Conservation (phyloP, 2,113 vertebrate genomes). For the Amphiprion ocellaris region DNA sequence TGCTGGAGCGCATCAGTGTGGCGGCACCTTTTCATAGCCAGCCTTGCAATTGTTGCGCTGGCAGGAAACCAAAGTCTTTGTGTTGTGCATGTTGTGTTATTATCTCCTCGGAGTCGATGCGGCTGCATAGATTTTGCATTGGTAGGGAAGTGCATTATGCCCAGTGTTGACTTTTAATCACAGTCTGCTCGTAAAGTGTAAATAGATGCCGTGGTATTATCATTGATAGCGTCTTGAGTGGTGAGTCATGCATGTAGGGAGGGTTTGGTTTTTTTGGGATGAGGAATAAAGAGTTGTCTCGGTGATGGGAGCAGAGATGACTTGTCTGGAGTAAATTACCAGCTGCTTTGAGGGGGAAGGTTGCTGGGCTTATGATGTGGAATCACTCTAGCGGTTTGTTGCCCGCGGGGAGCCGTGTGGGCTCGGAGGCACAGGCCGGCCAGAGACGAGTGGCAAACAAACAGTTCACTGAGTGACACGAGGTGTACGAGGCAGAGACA, state of each 20-base stretch:
- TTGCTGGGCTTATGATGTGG: constrained; percentile 46
- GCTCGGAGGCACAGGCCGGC: constrained; percentile 29
- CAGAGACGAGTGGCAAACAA: constrained; percentile 66
- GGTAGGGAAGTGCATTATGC: not conserved
- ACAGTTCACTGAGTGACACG: constrained; percentile 64
- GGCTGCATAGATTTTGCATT: constrained; percentile 4
- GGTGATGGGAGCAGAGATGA: constrained; percentile 56
- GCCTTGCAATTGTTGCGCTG: constrained; percentile 25
- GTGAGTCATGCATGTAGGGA: constrained; percentile 53
- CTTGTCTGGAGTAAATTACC: constrained; percentile 64
- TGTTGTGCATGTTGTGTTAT: constrained; percentile 3
- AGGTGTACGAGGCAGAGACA: constrained; percentile 51
- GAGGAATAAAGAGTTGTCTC: constrained; percentile 48
- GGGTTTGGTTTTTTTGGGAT: not conserved
- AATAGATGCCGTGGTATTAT: constrained; percentile 54
- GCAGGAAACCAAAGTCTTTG: constrained; percentile 13
- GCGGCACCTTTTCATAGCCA: constrained; percentile 14
- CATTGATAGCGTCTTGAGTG: constrained; percentile 47
- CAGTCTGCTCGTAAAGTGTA: constrained; percentile 24
- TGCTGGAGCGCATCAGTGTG: constrained; percentile 36
- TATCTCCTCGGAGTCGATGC: not conserved
- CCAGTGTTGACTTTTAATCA: constrained; percentile 56
- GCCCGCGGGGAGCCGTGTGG: constrained; percentile 35
- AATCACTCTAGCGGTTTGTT: constrained; percentile 53
- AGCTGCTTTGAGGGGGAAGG: constrained; percentile 44